These are phyloP conservation scores for Ectemnius cavifrons DNA, from an alignment of 2,888 invertebrate genomes.

Conservation along the genomic window DNA sequence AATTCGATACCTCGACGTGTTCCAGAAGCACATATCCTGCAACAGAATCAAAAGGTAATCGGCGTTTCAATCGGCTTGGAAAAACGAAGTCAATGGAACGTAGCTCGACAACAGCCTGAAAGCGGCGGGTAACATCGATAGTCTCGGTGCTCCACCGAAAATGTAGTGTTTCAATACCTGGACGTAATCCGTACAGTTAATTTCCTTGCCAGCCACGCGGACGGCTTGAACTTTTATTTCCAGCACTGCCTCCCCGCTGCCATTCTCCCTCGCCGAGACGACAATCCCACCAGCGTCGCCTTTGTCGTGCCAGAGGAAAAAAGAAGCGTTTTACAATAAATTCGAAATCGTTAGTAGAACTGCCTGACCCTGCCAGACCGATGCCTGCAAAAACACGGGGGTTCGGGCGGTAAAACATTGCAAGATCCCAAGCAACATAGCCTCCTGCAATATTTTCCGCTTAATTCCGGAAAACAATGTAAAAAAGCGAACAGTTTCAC, in stretches of 20 bases:
- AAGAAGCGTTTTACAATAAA: too few relatives aligned
- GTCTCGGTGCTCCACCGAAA: background rate
- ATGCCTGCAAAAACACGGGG: too few relatives aligned
- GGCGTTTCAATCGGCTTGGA: background rate
- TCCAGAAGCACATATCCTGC: constrained; percentile 76
- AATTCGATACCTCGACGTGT: constrained; percentile 69
- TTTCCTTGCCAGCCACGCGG: constrained; percentile 47
- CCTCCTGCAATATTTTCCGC: background rate
- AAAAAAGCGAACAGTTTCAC: background rate
- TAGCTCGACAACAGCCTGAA: too few relatives aligned
- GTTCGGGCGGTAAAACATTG: too few relatives aligned
- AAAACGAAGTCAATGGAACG: background rate
- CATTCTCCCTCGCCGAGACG: constrained; percentile 57
- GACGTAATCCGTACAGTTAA: constrained; percentile 70
- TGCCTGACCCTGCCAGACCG: too few relatives aligned
- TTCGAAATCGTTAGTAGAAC: too few relatives aligned
- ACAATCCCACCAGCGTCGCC: constrained; percentile 33
- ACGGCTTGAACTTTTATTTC: constrained; percentile 67
- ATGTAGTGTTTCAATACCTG: constrained; percentile 61
- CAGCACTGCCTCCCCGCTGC: constrained; percentile 64
- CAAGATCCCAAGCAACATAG: background rate
- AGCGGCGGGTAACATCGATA: background rate
- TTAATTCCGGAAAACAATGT: background rate
- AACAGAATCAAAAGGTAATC: constrained; percentile 4
- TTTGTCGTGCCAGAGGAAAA: background rate